Base-by-base conservation (phyloP, 2,113 vertebrate species). In the Leptobrachium ailaonicum region DNA sequence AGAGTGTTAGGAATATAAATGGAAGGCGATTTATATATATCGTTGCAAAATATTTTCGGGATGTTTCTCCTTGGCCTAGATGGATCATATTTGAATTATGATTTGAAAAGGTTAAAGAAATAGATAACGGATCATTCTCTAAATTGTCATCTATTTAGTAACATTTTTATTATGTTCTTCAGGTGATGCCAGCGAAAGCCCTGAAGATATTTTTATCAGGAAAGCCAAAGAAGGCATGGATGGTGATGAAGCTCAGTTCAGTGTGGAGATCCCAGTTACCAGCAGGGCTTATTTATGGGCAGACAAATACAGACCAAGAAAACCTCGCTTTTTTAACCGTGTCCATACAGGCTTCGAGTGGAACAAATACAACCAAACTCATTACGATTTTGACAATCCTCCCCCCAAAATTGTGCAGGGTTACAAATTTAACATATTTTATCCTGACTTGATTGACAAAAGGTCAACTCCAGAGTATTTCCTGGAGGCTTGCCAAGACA, bases 311-410 rank as follows among this genome's bases (percentile, higher is more conserved):
- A 94, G 98, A 11, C 98, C 98, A 0, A 94, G 97, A 83, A 99
- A 99, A 77, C 97, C 97, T 0, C 96, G 97, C 69, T 99, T 99
- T 92, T 99, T 98, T 92, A 99, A 99, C 90, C 93, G 97, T 0
- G 98, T 99, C 70, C 98, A 99, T 92, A 99, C 97, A 0, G 98
- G 98, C 83, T 99, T 99, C 0, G 97, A 99, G 90, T 98, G 98
- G 98, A 99, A 99, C 94, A 99, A 99, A 83, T 99, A 99, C 90
- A 99, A 99, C 89, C 97, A 98, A 91, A 98, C 98, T 0, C 98
- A 99, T 89, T 99, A 99, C 0, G 98, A 99, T 89, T 98, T 98
- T 0, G 98, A 99, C 87, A 98, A 99, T 88, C 97, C 97, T 0
- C 98, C 98, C 0, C 98, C 97, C 70, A 99, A 99, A 87, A 99